Conservation (phyloP, 2,888 invertebrate genomes). For the Steromphala cineraria region DNA sequence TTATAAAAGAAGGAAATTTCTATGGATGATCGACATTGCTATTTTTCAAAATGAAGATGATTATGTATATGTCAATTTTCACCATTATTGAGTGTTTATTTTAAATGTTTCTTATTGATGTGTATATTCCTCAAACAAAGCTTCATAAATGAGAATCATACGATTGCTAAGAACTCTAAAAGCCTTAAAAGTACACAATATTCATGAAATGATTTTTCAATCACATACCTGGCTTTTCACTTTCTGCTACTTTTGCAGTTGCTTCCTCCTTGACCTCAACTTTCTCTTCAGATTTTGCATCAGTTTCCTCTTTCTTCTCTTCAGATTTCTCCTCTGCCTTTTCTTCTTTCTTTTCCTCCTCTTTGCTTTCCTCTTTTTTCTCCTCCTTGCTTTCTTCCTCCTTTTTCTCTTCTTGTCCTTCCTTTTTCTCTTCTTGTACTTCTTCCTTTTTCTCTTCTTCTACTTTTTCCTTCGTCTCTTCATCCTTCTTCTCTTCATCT, state of each 20-base stretch:
- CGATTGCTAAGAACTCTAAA: too few relatives aligned
- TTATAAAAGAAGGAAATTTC: too few relatives aligned
- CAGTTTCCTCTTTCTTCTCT: neutral
- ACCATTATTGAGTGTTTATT: too few relatives aligned
- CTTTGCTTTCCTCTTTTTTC: neutral
- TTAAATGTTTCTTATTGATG: too few relatives aligned
- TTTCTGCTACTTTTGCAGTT: neutral
- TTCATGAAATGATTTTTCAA: too few relatives aligned
- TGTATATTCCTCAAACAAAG: too few relatives aligned
- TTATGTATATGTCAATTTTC: too few relatives aligned
- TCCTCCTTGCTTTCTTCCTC: constrained; percentile 17
- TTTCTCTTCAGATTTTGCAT: neutral
- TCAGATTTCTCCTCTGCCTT: neutral
- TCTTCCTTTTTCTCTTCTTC: constrained; percentile 26
- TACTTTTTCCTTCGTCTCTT: constrained; percentile 30
- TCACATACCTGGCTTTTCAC: neutral
- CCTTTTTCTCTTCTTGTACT: constrained; percentile 11
- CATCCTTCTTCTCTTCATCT: constrained; percentile 23
- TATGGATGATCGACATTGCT: too few relatives aligned
- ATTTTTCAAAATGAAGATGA: too few relatives aligned
- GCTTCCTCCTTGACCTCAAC: neutral
- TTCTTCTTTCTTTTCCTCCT: constrained; percentile 15
- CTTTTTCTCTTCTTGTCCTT: constrained; percentile 21
- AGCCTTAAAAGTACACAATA: too few relatives aligned
- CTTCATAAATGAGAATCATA: too few relatives aligned